Conservation (phyloP, 2,888 invertebrate genomes). For the Branchipolynoe longqiensis region DNA sequence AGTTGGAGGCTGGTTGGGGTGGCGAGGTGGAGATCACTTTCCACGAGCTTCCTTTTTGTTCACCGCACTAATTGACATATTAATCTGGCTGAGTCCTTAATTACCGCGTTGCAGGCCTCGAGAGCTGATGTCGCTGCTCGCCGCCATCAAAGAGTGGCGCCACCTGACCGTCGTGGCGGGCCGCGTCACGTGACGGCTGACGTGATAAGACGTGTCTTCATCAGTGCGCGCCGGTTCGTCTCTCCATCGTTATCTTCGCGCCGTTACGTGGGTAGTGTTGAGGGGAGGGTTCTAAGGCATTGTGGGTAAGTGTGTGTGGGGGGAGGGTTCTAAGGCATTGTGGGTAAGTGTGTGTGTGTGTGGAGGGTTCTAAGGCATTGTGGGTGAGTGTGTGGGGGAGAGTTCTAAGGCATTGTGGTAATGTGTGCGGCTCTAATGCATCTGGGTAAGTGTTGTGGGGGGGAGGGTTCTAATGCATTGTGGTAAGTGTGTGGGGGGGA, state of each 20-base stretch:
- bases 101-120: slow-evolving; percentile 13
- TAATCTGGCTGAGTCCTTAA: slow-evolving; percentile 24
- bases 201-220: slow-evolving; percentile 42
- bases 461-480: no score
- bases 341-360: no score
- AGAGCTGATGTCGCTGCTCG: not conserved
- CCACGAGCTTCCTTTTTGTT: slow-evolving; percentile 18
- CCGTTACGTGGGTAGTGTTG: slow-evolving; percentile 19
- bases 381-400: no score
- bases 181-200: slow-evolving; percentile 27
- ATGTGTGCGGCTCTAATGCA: no score
- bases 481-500: no score
- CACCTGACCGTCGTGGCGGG: slow-evolving; percentile 45
- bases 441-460: no score
- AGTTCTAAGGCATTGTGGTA: no score
- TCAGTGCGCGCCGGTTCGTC: slow-evolving; percentile 30
- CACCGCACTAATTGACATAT: slow-evolving; percentile 48
- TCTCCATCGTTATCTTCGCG: slow-evolving; percentile 24
- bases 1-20: no score
- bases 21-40: not conserved
- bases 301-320: no score
- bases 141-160: slow-evolving; percentile 17
- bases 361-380: no score
- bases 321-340: no score
- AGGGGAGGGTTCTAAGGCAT: no score